Conservation (phyloP, 2,113 vertebrate species). For the Poecilia latipinna region DNA sequence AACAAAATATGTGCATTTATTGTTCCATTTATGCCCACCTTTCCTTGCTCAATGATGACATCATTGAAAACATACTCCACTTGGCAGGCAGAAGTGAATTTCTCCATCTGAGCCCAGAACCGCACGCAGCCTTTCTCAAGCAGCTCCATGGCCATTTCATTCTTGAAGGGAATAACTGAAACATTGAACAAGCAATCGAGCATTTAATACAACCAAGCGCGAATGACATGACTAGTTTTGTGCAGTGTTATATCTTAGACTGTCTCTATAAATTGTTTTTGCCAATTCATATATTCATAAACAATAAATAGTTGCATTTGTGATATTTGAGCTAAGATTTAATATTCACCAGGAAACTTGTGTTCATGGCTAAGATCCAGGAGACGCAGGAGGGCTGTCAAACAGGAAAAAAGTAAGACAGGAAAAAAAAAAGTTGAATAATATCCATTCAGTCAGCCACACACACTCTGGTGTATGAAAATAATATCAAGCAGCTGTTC, state of each 20-base stretch:
- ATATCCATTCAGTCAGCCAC: constrained; percentile 5
- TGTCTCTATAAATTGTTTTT: neutral
- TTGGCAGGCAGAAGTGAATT: constrained; percentile 86
- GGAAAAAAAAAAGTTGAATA: neutral
- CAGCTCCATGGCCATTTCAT: constrained; percentile 92
- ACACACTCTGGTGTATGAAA: neutral
- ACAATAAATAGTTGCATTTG: neutral
- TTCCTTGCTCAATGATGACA: constrained; percentile 87
- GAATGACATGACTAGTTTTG: neutral
- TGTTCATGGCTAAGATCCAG: constrained; percentile 92
- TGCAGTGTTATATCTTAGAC: neutral
- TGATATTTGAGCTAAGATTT: neutral
- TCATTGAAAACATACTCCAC: constrained; percentile 94
- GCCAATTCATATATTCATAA: neutral
- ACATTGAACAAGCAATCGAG: constrained; percentile 14
- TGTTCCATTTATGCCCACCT: constrained; percentile 75
- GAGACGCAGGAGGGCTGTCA: constrained; percentile 89
- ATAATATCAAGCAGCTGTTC: constrained; percentile 36
- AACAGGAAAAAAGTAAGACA: constrained; percentile 27
- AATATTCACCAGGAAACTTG: constrained; percentile 92
- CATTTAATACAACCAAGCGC: neutral
- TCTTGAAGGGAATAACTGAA: constrained; percentile 89
- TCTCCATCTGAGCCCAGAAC: constrained; percentile 95
- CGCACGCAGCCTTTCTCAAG: constrained; percentile 95
- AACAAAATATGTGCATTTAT: neutral